phyloP scores from a whole-genome alignment of 2,797 vertebrate genomes.

The Emys orbicularis region DNA sequence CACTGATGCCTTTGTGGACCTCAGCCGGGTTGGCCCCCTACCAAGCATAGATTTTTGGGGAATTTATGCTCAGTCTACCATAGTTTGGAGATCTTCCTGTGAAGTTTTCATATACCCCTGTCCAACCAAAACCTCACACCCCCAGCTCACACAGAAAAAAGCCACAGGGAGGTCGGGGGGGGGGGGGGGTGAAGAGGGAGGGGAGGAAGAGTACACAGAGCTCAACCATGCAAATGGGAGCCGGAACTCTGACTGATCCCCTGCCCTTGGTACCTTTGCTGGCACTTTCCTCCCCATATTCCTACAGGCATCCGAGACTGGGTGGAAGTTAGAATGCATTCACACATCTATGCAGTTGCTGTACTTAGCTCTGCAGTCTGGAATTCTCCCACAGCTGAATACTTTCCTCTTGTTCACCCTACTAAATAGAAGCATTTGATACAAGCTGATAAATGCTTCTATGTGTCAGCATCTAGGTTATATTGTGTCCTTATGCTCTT shows the following conservation, averaged over 20 bases:
- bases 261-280: not conserved
- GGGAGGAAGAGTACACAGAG: not conserved
- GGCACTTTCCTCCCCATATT: not conserved
- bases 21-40: not conserved
- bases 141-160: not conserved
- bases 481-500: not conserved
- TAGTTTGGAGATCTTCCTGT: not conserved
- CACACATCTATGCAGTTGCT: not conserved
- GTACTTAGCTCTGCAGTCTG: not conserved
- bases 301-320: not conserved
- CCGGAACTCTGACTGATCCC: rapidly evolving
- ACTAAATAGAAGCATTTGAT: not conserved
- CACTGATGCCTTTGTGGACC: not conserved
- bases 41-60: not conserved
- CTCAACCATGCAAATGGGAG: not conserved
- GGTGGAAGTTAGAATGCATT: not conserved
- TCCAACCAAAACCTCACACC: not conserved
- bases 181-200: too few relatives aligned
- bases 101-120: not conserved
- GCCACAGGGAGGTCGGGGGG: not conserved
- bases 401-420: not conserved
- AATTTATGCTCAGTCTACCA: not conserved
- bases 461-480: not conserved
- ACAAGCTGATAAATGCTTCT: not conserved
- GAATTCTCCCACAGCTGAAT: not conserved